phyloP scores from a whole-genome alignment of 1,140 invertebrate genomes.

The Elysia chlorotica region DNA sequence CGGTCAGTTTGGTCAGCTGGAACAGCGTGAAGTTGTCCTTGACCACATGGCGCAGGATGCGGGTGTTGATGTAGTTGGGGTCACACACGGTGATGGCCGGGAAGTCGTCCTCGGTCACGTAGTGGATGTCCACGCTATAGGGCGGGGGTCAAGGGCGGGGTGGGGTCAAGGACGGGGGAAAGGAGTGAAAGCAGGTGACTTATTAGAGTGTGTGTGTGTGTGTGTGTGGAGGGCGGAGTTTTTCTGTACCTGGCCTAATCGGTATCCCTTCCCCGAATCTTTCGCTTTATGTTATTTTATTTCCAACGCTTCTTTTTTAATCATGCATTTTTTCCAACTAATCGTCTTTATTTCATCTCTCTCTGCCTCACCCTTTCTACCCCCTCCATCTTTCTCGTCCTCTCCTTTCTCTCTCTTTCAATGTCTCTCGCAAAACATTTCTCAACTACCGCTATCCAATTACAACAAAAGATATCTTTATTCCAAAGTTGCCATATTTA shows the following conservation, averaged over 20 bases:
- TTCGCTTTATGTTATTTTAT: background rate
- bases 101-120: conserved; percentile 29
- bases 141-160: no score
- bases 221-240: background rate
- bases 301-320: background rate
- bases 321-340: no score
- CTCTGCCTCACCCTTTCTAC: no score
- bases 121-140: conserved; percentile 23
- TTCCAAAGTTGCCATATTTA: no score
- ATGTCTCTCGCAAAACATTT: no score
- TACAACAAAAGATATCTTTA: no score
- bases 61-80: conserved; percentile 26
- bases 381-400: no score
- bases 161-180: no score
- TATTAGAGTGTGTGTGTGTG: background rate
- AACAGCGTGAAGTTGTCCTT: background rate
- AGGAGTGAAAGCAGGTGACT: no score
- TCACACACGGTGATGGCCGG: conserved; percentile 32
- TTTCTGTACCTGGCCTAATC: background rate
- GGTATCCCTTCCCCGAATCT: background rate
- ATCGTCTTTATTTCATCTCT: no score
- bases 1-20: background rate
- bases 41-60: background rate
- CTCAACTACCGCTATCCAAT: no score
- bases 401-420: no score